Percentiles rank a stretch among this genome's conserved stretches.
Conservation (phyloP, 2,888 invertebrate genomes). For the Perizoma flavofasciatum region DNA sequence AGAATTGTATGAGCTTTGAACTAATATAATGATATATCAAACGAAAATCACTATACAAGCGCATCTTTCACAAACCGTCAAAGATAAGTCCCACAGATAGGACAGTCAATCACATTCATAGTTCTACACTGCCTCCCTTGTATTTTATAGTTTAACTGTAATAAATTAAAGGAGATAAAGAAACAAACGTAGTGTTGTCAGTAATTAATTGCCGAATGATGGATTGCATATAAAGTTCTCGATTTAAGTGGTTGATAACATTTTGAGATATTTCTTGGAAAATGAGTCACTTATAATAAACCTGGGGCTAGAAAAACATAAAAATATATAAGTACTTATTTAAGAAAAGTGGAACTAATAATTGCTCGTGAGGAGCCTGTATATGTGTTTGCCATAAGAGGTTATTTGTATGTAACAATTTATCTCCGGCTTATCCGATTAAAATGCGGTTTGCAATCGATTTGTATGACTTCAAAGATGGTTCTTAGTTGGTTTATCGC, state of each 20-base stretch:
- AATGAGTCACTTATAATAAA: constrained; percentile 22
- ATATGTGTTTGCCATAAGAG: too few species aligned
- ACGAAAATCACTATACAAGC: constrained; percentile 21
- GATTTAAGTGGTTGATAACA: constrained; percentile 37
- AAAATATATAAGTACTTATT: too few species aligned
- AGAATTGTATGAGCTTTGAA: constrained; percentile 1
- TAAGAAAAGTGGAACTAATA: too few species aligned
- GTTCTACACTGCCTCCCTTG: constrained; percentile 36
- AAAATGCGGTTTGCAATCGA: too few species aligned
- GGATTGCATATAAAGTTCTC: constrained; percentile 42
- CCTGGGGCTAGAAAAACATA: neutral
- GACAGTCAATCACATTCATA: constrained; percentile 36
- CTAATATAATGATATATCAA: neutral
- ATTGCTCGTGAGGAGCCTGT: too few species aligned
- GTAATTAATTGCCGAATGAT: constrained; percentile 56
- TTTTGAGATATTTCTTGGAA: constrained; percentile 27
- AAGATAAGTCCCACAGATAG: constrained; percentile 19
- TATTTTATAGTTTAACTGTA: constrained; percentile 42
- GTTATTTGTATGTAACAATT: too few species aligned
- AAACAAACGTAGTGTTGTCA: constrained; percentile 49
- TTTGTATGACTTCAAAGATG: too few species aligned
- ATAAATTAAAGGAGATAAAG: constrained; percentile 43
- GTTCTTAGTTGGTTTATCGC: too few species aligned
- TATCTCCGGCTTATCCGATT: too few species aligned
- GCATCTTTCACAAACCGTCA: constrained; percentile 17